These are phyloP conservation scores for Coracopsis vasa DNA, from an alignment of 2,113 vertebrate genomes.

Conservation along the genomic window DNA sequence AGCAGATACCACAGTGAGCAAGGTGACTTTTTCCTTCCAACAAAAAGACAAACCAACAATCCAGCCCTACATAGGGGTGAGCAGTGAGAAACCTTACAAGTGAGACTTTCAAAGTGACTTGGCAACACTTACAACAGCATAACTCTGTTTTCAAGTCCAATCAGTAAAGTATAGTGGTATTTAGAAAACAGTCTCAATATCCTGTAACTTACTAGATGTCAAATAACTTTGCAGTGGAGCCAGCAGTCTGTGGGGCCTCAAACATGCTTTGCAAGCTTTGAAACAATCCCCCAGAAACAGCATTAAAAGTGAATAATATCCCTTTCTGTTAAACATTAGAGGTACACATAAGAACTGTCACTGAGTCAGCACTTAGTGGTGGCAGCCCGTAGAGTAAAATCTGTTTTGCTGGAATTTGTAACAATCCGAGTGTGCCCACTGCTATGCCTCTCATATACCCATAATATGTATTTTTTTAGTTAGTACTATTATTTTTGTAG, in stretches of 20 bases:
- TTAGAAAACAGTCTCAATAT: constrained; percentile 29
- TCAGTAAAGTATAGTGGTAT: not conserved
- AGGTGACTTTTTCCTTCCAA: not conserved
- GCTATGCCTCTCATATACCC: not conserved
- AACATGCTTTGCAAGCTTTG: not conserved
- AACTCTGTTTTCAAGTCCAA: not conserved
- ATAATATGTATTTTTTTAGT: not conserved
- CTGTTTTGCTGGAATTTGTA: constrained; percentile 8
- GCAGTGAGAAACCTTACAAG: not conserved
- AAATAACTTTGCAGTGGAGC: constrained; percentile 24
- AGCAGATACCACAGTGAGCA: not conserved
- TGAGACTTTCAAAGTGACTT: constrained; percentile 22
- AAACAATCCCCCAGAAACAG: constrained; percentile 10
- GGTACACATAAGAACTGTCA: not conserved
- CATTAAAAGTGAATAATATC: constrained; percentile 31
- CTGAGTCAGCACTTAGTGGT: constrained; percentile 24
- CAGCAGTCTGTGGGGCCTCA: constrained; percentile 10
- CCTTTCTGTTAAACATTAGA: constrained; percentile 46
- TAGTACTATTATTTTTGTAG: not conserved
- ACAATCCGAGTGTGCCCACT: not conserved
- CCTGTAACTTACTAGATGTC: constrained; percentile 1
- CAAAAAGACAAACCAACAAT: not conserved
- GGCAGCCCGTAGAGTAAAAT: constrained; percentile 21
- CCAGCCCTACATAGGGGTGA: not conserved
- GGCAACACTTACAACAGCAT: not conserved